A percentile compares a stretch with the other conserved stretches of the same genome.
phyloP scores from a whole-genome alignment of 2,113 vertebrate species.

The Notechis scutatus region DNA sequence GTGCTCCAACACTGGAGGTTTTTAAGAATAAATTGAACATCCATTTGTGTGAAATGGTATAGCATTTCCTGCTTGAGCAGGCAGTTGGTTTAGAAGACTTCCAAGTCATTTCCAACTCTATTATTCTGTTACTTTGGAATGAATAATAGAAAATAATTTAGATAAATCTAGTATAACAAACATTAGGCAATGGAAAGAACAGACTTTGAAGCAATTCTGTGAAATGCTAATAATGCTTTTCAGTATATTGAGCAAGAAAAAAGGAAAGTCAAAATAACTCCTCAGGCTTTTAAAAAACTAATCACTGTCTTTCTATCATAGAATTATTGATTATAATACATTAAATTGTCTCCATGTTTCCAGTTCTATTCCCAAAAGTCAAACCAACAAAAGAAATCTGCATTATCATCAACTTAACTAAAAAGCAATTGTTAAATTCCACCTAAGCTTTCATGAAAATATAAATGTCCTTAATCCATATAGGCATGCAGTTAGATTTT shows the following conservation, averaged over 20 bases:
- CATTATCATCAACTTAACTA: conserved; percentile 30
- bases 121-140: background rate
- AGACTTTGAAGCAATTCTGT: conserved; percentile 40
- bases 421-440: conserved; percentile 35
- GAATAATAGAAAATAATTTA: conserved; percentile 38
- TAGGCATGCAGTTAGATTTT: conserved; percentile 6
- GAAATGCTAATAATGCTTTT: conserved; percentile 49
- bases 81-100: no score
- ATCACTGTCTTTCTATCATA: conserved; percentile 46
- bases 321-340: conserved; percentile 50
- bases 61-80: no score
- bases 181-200: conserved; percentile 46
- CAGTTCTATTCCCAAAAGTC: conserved; percentile 34
- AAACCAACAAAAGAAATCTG: background rate
- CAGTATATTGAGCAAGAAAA: conserved; percentile 46
- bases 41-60: background rate
- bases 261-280: conserved; percentile 35
- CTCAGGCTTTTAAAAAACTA: conserved; percentile 45
- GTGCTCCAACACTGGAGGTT: background rate
- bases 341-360: conserved; percentile 50
- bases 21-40: background rate
- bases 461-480: conserved; percentile 7
- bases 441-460: conserved; percentile 15
- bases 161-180: conserved; percentile 50
- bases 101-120: no score